Base-by-base conservation (phyloP, 2,113 vertebrate species). In the Riparia riparia region DNA sequence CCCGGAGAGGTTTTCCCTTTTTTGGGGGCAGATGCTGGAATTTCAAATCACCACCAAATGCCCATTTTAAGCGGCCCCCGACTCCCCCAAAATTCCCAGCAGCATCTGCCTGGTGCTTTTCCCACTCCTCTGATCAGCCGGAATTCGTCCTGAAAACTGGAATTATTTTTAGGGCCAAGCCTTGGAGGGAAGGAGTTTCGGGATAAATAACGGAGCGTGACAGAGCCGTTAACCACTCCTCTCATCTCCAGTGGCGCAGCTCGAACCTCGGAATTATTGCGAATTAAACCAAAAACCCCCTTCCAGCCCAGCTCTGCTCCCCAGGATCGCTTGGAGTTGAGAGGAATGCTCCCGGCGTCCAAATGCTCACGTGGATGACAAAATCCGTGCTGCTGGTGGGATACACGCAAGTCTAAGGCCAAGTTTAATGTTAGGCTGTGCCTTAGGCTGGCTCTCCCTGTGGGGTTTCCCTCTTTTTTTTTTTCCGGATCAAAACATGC, bases 391-490 rank as follows among this genome's bases (percentile, higher is more conserved):
- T 2, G 6, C 51, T n/a, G 61, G 24, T 32, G 37, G 65, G 47
- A 74, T 6, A 14, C 0, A 12, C 17, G 2, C 20, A 0, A 0
- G 5, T 28, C 22, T 53, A 25, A 64, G n/a, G 28, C 26, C n/a
- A 29, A 7, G 41, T 10, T 22, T 20, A 76, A 65, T 19, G 26
- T 54, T 39, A 32, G 2, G 24, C 6, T 39, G 32, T 58, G 74
- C 56, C 73, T 64, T 44, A 64, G 71, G 53, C 42, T 72, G 32
- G 1, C 39, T 47, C 56, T 60, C 7, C 16, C 19, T 7, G 21
- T 11, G 61, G 32, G 24, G 4, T 29, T 82, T 49, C 44, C 29
- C 6, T 0, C 32, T 41, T 45, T 0, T 34, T 45, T 0, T 34
- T 41, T 45, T 28, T 64, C 61, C 12, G 3, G 22, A 14, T 19